phyloP scores from a whole-genome alignment of 2,113 vertebrate genomes.

The Cichladusa arquata region DNA sequence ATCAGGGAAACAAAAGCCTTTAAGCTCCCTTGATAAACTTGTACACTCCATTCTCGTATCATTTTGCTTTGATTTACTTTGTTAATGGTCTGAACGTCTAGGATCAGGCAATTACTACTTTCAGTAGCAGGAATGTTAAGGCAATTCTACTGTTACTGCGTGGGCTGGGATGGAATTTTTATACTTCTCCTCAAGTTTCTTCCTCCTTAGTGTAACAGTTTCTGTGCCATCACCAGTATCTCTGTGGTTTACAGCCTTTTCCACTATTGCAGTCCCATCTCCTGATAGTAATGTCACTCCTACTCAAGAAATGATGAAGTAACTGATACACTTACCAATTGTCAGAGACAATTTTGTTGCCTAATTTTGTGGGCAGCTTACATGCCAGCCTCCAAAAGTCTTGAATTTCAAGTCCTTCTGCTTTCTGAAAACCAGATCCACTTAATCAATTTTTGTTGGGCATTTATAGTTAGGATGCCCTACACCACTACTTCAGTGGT shows the following conservation, averaged over 20 bases:
- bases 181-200: constrained; percentile 3
- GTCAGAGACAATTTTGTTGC: neutral
- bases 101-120: neutral
- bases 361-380: neutral
- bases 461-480: neutral
- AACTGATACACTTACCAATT: neutral
- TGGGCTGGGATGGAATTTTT: neutral
- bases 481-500: neutral
- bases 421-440: neutral
- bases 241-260: neutral
- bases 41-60: neutral
- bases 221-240: neutral
- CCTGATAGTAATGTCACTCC: neutral
- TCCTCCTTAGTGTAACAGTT: constrained; percentile 3
- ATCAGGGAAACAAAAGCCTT: neutral
- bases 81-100: neutral
- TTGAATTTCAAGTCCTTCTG: neutral
- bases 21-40: neutral
- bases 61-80: neutral
- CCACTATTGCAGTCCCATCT: neutral
- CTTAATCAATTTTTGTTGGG: neutral
- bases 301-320: neutral
- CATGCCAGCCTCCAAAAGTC: neutral
- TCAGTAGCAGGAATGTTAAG: neutral
- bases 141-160: neutral